These are phyloP conservation scores for Fratercula arctica DNA, from an alignment of 2,797 vertebrate genomes.

Conservation along the genomic window DNA sequence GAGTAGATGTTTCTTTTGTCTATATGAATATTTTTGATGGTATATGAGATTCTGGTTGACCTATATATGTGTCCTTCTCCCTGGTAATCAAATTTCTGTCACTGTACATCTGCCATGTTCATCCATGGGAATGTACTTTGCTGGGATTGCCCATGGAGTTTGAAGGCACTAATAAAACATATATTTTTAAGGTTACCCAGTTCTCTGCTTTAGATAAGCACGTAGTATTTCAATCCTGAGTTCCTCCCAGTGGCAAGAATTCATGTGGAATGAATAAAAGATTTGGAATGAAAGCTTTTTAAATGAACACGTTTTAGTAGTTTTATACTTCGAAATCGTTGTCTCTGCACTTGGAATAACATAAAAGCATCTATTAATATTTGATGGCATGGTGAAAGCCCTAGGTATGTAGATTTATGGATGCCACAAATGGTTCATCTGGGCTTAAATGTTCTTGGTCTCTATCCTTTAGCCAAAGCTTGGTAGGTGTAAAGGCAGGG, in stretches of 20 bases:
- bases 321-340: constrained; percentile 17
- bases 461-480: background rate
- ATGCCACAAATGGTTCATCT: background rate
- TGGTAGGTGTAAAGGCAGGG: background rate
- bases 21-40: background rate
- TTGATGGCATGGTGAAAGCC: constrained; percentile 21
- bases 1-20: background rate
- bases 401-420: background rate
- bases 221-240: background rate
- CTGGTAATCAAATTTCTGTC: background rate
- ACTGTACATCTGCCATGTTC: background rate
- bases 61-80: background rate
- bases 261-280: background rate
- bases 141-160: background rate
- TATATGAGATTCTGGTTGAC: background rate
- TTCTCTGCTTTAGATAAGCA: background rate
- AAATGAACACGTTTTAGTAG: background rate
- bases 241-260: background rate
- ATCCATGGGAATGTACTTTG: background rate
- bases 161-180: background rate
- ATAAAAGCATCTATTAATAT: constrained; percentile 60
- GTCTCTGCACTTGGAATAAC: constrained; percentile 23
- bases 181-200: background rate
- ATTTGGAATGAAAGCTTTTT: background rate
- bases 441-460: background rate